Base-by-base conservation (phyloP, 2,113 vertebrate species). In the Oncorhynchus gorbuscha region DNA sequence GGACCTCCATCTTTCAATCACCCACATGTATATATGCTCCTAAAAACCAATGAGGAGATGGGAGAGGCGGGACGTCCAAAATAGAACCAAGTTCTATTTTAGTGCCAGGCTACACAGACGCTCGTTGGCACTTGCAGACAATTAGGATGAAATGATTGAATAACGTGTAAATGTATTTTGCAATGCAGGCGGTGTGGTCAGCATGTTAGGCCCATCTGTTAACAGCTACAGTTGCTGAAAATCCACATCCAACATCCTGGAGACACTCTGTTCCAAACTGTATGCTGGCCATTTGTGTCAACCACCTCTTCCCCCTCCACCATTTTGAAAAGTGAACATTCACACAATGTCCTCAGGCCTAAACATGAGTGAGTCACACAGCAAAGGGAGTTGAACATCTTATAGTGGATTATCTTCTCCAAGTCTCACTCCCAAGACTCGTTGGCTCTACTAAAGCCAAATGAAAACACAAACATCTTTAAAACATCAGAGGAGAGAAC, bases 381-480 rank as follows among this genome's bases (percentile, higher is more conserved):
- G n/a, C 59, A 62, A 20, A 62, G 5, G 59, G 8, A n/a, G 16
- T 62, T 8, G 24, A 62, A 62, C 59, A 62, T 9, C 59, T 16
- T n/a, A 62, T 22, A 13, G 20, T 3, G n/a, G 5, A 5, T 55
- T n/a, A 28, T 26, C 65, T 35, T 35, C 66, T n/a, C 3, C 20
- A 49, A 24, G 24, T 28, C 13, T 16, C 26, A 24, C 12, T 66
- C 64, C 24, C 64, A 28, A 30, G 24, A 26, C 61, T 48, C 8
- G 16, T 20, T 1, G 30, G 48, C 32, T 49, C 73, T 65, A 20
- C 73, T 59, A 73, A 78, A 67, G 73, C 73, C 80, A 79, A 77
- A 49, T 28, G 35, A 71, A 76, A 76, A 58, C 71, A 72, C 32
- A 78, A 76, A 85, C 69, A 83, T 76, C 24, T 80, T 80, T 66